Evolutionary conservation across 92 coral and sea anemone genomes (phyloP).

Genomic region (Anthopleura xanthogrammica): DNA sequence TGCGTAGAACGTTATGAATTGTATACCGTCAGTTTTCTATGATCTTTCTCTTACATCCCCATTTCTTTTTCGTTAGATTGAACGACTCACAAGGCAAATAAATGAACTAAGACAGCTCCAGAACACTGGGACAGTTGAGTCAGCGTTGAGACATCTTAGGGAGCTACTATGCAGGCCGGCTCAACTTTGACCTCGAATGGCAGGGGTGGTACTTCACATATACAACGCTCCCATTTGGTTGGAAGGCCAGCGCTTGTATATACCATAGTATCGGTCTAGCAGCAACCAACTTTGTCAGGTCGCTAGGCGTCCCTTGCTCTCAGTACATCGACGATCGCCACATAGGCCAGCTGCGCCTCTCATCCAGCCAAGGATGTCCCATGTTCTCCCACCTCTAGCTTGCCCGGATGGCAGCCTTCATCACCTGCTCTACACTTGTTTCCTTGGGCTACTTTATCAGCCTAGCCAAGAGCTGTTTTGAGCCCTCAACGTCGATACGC

Average conservation of each 20-base stretch:
- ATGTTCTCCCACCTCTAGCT: constrained; percentile 23
- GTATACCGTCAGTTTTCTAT: no score
- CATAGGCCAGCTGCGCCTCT: constrained; percentile 22
- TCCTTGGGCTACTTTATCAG: constrained; percentile 26
- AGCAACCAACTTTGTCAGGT: constrained; percentile 37
- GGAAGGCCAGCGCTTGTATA: constrained; percentile 58
- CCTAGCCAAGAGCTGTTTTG: constrained; percentile 26
- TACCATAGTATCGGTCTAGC: constrained; percentile 46
- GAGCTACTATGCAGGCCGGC: neutral
- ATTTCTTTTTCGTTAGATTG: neutral
- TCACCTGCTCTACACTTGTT: constrained; percentile 11
- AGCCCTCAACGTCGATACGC: constrained; percentile 29
- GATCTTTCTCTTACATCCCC: no score
- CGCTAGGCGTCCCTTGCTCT: constrained; percentile 49
- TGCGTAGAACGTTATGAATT: no score
- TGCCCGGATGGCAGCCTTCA: constrained; percentile 46
- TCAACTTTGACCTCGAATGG: constrained; percentile 51
- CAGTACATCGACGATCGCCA: constrained; percentile 59
- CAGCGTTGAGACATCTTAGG: constrained; percentile 14
- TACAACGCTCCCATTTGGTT: constrained; percentile 50
- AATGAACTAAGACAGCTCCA: neutral
- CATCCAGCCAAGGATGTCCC: neutral
- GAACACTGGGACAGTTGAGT: constrained; percentile 5
- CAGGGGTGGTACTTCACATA: constrained; percentile 44
- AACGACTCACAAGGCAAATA: constrained; percentile 10